Evolutionary conservation across 2,797 vertebrate genomes (phyloP), one percentile per base, ranked within the genome.

Genomic region (Poeciliopsis presidionis): DNA sequence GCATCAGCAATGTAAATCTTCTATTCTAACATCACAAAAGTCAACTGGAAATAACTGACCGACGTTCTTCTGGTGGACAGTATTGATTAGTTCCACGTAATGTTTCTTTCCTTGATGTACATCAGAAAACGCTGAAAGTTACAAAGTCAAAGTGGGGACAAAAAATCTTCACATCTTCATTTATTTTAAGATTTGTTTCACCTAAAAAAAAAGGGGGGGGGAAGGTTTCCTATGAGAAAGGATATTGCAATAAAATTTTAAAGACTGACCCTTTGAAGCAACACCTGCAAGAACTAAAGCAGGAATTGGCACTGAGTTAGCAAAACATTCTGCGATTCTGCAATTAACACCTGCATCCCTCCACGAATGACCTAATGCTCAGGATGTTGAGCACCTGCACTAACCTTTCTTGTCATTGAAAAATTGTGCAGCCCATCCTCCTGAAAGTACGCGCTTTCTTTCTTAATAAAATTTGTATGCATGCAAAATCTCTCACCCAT

Each of bases 341-440:
- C 22, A 20, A 63, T 72, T 39, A 80, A 25, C n/a, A 28, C 49
- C 13, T 28, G 2, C 45, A 39, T 74, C 72, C 7, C 53, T 75
- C 78, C 39, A 74, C 53, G 46, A 76, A 76, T 59, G 49, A 7
- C 7, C 55, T 28, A 59, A 75, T 78, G 79, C 79, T 75, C 76
- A 74, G 59, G 79, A 76, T 49, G 61, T 72, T 70, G 74, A 72
- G 72, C 77, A 81, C 78, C 77, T 82, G 81, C 57, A 78, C 73
- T 76, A 77, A 61, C 76, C 82, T 85, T 72, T 51, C 80, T 82
- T 45, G 16, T 76, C 18, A 30, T 18, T 14, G 33, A 14, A 51
- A 63, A 57, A 28, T 57, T 69, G 39, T 76, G 55, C 72, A 55
- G 53, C 53, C 8, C 8, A n/a, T 3, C 53, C 25, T 57, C 70